phyloP scores from a whole-genome alignment of 2,797 vertebrate species.

The Etheostoma perlongum region DNA sequence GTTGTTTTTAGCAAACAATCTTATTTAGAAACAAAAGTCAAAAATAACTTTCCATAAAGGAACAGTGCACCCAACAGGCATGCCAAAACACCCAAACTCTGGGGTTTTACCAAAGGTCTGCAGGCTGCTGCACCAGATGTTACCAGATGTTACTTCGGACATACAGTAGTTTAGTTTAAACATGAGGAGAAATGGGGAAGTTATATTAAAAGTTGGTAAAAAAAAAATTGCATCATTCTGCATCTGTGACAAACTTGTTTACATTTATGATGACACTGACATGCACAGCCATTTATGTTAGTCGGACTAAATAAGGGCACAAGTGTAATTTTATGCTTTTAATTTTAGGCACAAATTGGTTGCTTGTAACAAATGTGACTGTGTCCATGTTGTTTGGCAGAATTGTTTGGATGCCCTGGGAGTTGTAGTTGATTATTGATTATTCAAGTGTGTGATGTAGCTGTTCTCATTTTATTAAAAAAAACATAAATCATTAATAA shows the following conservation, averaged over 20 bases:
- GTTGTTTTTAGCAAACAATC: too few species aligned
- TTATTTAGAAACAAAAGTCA: too few species aligned
- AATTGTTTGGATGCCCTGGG: background rate
- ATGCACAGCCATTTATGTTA: too few species aligned
- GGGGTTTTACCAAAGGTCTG: background rate
- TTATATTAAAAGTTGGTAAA: background rate
- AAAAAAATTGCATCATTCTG: background rate
- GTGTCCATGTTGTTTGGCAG: background rate
- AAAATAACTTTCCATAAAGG: too few species aligned
- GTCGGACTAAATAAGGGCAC: too few species aligned
- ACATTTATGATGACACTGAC: too few species aligned
- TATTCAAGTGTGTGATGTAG: too few species aligned
- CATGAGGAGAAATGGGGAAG: background rate
- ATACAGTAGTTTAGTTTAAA: background rate
- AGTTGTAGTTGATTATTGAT: background rate
- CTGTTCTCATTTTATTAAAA: background rate
- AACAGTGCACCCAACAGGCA: too few species aligned
- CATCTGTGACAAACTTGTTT: background rate
- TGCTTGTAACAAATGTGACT: background rate
- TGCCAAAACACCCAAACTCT: too few species aligned
- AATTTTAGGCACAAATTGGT: background rate
- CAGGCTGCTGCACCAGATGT: slow-evolving; percentile 1
- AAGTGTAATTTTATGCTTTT: too few species aligned
- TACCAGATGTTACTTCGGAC: background rate
- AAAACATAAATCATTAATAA: background rate